phyloP scores from a whole-genome alignment of 2,113 vertebrate genomes.

The Quiscalus mexicanus region DNA sequence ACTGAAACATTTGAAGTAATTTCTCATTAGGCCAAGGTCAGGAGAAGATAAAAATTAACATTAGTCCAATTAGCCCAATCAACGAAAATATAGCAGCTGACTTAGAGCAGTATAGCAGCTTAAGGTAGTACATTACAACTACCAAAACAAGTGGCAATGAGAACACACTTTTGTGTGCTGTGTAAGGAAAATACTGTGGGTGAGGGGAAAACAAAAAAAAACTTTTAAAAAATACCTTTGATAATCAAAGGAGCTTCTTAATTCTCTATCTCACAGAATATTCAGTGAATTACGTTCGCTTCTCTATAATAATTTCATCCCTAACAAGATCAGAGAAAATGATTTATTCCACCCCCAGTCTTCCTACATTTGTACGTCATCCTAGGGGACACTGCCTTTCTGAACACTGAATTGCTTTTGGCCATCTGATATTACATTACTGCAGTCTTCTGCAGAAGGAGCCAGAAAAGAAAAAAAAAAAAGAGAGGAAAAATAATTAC shows the following conservation, averaged over 20 bases:
- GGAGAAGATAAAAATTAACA: background rate
- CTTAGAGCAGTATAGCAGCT: background rate
- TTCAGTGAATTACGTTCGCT: conserved; percentile 62
- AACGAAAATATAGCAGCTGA: background rate
- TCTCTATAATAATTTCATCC: conserved; percentile 69
- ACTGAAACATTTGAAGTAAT: background rate
- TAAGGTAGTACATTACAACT: background rate
- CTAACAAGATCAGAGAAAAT: conserved; percentile 80
- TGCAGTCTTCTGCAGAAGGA: conserved; percentile 68
- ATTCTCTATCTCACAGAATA: conserved; percentile 50
- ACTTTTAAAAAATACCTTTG: background rate
- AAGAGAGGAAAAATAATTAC: conserved; percentile 67
- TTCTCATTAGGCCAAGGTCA: background rate
- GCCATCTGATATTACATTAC: conserved; percentile 80
- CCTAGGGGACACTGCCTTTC: conserved; percentile 75
- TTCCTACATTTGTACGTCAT: conserved; percentile 73
- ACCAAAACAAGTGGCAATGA: background rate
- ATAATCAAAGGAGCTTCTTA: conserved; percentile 37
- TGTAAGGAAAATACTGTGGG: background rate
- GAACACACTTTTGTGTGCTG: background rate
- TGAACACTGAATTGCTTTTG: conserved; percentile 75
- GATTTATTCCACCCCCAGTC: conserved; percentile 78
- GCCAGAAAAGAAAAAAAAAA: conserved; percentile 25
- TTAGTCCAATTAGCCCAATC: background rate
- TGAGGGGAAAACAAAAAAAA: background rate